Percentiles rank a stretch among this genome's conserved stretches.
Conservation (phyloP, 1,140 invertebrate species). For the Drosophila lacertosa region DNA sequence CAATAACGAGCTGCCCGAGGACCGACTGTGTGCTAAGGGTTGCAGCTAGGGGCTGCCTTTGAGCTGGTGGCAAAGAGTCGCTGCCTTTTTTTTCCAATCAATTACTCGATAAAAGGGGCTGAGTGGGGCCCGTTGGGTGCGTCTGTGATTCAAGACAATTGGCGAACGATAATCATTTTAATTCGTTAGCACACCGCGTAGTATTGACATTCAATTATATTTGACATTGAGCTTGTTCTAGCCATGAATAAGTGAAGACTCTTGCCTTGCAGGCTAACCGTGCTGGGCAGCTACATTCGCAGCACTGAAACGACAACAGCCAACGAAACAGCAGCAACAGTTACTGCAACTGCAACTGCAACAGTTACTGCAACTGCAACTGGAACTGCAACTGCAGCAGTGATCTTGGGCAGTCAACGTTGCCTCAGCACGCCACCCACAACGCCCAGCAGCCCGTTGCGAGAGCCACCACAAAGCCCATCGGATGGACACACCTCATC, state of each 20-base stretch:
- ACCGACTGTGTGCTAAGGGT: conserved; percentile 4
- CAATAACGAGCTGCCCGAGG: conserved; percentile 64
- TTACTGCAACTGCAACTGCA: conserved; percentile 24
- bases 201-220: conserved; percentile 43
- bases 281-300: conserved; percentile 49
- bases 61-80: too few species aligned
- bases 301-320: conserved; percentile 52
- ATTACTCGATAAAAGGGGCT: conserved; percentile 42
- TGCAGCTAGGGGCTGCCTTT: background rate
- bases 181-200: conserved; percentile 30
- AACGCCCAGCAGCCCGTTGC: conserved; percentile 73
- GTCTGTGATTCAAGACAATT: conserved; percentile 5
- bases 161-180: conserved; percentile 55
- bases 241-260: background rate
- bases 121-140: background rate
- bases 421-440: conserved; percentile 78
- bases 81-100: conserved; percentile 72
- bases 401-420: conserved; percentile 58
- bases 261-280: conserved; percentile 42
- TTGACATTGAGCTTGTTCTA: conserved; percentile 56
- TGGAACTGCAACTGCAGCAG: conserved; percentile 26
- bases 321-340: background rate
- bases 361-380: conserved; percentile 23
- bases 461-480: conserved; percentile 75
- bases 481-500: conserved; percentile 77